phyloP scores from a whole-genome alignment of 2,113 vertebrate genomes.

The Accipiter virgatus region DNA sequence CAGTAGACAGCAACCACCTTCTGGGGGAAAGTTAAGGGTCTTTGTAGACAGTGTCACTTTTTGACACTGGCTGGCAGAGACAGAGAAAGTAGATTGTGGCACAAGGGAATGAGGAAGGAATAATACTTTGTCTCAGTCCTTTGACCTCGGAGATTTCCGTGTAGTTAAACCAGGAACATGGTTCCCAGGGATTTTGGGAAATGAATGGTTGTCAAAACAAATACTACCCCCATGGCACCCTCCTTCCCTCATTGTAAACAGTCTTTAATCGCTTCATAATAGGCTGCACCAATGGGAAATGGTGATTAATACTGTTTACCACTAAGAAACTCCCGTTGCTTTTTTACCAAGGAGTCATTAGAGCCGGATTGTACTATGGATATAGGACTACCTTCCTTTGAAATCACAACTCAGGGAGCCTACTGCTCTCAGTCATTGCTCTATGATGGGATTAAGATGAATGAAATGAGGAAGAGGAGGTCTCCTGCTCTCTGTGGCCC shows the following conservation, averaged over 20 bases:
- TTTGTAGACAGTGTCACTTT: background rate
- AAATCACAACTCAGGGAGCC: background rate
- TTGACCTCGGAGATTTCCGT: slow-evolving; percentile 40
- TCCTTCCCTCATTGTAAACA: slow-evolving; percentile 38
- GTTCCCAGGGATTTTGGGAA: slow-evolving; percentile 62
- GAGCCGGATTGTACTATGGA: background rate
- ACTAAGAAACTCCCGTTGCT: background rate
- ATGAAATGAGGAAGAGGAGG: background rate
- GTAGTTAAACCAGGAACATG: slow-evolving; percentile 50
- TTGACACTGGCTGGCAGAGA: background rate
- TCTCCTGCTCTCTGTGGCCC: background rate
- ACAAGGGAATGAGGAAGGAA: slow-evolving; percentile 27
- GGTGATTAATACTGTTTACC: slow-evolving; percentile 37
- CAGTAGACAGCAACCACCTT: background rate
- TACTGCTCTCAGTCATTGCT: background rate
- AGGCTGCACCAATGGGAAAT: slow-evolving; percentile 21
- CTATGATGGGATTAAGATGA: background rate
- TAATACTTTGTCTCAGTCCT: background rate
- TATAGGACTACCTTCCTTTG: background rate
- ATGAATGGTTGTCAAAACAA: slow-evolving; percentile 54
- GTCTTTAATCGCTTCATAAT: slow-evolving; percentile 53
- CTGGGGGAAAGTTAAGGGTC: background rate
- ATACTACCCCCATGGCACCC: background rate
- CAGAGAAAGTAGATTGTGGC: background rate
- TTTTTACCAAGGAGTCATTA: slow-evolving; percentile 18